Evolutionary conservation across 2,888 invertebrate genomes (phyloP).

Genomic region (Norana najaformis): DNA sequence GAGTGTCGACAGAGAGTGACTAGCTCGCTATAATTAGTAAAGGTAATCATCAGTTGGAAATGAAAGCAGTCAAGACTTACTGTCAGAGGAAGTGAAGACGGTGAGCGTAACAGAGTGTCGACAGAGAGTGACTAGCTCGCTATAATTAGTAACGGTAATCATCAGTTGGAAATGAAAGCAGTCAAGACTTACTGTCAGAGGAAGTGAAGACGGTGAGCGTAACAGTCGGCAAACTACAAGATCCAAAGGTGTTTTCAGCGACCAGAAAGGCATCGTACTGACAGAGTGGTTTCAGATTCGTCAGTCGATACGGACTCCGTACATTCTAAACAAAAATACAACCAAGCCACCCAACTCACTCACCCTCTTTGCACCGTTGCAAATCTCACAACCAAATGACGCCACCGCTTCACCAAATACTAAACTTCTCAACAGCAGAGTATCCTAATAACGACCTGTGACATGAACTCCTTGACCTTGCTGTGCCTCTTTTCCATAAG

Average conservation of each 20-base stretch:
- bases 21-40: too few species aligned
- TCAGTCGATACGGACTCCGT: not conserved
- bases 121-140: too few species aligned
- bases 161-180: not conserved
- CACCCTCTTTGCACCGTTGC: too few species aligned
- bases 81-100: not conserved
- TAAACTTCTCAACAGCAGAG: not conserved
- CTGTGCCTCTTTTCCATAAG: too few species aligned
- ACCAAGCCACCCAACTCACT: too few species aligned
- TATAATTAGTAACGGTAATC: too few species aligned
- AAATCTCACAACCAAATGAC: too few species aligned
- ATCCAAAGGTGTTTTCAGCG: slow-evolving; percentile 1
- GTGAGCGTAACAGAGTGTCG: not conserved
- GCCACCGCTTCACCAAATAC: not conserved
- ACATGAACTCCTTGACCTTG: too few species aligned
- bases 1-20: not conserved
- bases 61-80: too few species aligned
- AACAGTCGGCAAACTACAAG: not conserved
- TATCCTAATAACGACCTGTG: too few species aligned
- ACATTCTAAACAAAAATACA: not conserved
- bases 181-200: not conserved
- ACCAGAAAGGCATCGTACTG: slow-evolving; percentile 17
- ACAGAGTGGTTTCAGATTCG: not conserved
- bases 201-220: not conserved
- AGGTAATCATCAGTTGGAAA: too few species aligned